phyloP scores from a whole-genome alignment of 2,888 invertebrate species.

The Osmoderma eremita region DNA sequence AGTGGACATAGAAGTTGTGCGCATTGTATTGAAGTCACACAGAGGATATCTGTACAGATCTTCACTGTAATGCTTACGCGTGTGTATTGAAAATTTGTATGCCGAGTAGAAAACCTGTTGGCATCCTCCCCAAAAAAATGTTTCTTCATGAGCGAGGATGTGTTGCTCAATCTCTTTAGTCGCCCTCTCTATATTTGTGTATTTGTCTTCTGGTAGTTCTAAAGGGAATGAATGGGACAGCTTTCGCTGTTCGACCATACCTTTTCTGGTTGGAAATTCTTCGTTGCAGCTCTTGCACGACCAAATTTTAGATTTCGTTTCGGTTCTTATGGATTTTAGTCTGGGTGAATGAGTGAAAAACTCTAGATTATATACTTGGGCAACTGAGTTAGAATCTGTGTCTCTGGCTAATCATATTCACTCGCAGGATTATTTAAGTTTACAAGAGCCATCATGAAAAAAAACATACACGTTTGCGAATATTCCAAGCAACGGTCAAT shows the following conservation, averaged over 20 bases:
- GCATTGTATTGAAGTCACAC: conserved; percentile 52
- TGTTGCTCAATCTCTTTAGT: conserved; percentile 52
- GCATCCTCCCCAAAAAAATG: conserved; percentile 31
- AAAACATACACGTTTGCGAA: too few relatives aligned
- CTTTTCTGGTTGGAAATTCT: conserved; percentile 65
- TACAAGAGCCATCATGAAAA: too few relatives aligned
- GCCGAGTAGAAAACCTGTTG: conserved; percentile 55
- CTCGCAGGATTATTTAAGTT: too few relatives aligned
- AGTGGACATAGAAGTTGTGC: conserved; percentile 60
- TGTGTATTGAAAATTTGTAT: conserved; percentile 57
- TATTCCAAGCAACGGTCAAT: too few relatives aligned
- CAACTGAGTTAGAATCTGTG: too few relatives aligned
- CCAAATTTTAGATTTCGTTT: conserved; percentile 50
- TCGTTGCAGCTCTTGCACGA: conserved; percentile 65
- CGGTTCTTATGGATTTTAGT: neutral
- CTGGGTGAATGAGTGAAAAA: too few relatives aligned
- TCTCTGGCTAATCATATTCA: too few relatives aligned
- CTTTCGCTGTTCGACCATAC: conserved; percentile 66
- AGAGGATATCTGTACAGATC: conserved; percentile 54
- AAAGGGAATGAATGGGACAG: conserved; percentile 56
- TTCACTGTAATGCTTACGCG: conserved; percentile 53
- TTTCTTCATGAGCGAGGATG: conserved; percentile 49
- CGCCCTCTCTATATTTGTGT: conserved; percentile 51
- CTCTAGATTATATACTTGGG: too few relatives aligned
- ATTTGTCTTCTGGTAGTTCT: conserved; percentile 43